phyloP scores from a whole-genome alignment of 2,797 vertebrate species.

The Halcyon leucocephala region DNA sequence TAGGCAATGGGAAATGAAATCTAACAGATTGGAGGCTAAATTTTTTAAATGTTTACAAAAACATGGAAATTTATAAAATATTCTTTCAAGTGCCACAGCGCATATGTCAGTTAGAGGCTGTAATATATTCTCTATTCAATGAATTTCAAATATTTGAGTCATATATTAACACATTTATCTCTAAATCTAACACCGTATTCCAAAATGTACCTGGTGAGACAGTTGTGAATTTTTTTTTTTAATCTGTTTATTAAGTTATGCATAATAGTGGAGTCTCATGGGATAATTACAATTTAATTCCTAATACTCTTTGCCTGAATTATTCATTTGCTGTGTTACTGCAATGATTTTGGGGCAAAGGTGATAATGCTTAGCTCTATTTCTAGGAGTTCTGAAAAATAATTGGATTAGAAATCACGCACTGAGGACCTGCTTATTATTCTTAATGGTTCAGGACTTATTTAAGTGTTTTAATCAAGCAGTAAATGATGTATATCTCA shows the following conservation, averaged over 20 bases:
- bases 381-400: constrained; percentile 54
- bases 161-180: background rate
- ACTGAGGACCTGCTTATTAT: constrained; percentile 51
- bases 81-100: background rate
- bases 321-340: constrained; percentile 46
- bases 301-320: constrained; percentile 18
- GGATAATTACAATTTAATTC: constrained; percentile 32
- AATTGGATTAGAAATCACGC: constrained; percentile 65
- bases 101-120: background rate
- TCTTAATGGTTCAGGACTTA: constrained; percentile 41
- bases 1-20: background rate
- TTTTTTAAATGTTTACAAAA: background rate
- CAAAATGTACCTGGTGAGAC: background rate
- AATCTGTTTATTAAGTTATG: background rate
- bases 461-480: constrained; percentile 65
- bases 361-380: constrained; percentile 22
- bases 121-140: background rate
- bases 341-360: constrained; percentile 27
- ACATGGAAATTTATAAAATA: background rate
- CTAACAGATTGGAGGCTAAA: background rate
- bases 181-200: background rate
- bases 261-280: background rate
- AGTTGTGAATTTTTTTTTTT: background rate
- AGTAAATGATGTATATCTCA: constrained; percentile 48
- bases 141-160: background rate